These are phyloP conservation scores for Campylomormyrus tamandua DNA, from an alignment of 2,113 vertebrate genomes.

Conservation along the genomic window DNA sequence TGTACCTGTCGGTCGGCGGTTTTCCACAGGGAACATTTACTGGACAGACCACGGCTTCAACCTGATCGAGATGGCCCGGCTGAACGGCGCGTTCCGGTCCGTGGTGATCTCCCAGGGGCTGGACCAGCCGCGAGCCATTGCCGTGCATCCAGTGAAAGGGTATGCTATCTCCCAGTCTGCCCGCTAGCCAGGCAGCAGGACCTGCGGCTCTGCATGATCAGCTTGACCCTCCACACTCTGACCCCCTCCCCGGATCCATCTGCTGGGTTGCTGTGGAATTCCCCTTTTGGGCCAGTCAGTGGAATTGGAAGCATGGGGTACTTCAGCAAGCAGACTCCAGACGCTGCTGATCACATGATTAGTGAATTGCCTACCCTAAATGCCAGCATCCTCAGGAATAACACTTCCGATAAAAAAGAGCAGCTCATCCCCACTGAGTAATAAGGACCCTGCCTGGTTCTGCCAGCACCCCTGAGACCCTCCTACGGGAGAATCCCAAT, in stretches of 20 bases:
- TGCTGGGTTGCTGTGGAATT: not conserved
- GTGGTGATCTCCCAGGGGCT: constrained; percentile 73
- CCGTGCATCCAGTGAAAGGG: constrained; percentile 72
- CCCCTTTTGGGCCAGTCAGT: not conserved
- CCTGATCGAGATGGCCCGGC: constrained; percentile 76
- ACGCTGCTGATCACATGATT: not conserved
- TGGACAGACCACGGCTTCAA: constrained; percentile 84
- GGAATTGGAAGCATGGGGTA: not conserved
- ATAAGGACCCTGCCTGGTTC: not conserved
- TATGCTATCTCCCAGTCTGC: constrained; percentile 39
- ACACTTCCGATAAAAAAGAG: constrained; percentile 9
- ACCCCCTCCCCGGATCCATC: not conserved
- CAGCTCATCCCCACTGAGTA: not conserved
- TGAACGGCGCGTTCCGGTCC: constrained; percentile 73
- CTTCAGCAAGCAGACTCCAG: not conserved
- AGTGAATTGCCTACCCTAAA: constrained; percentile 12
- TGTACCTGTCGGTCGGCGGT: not conserved
- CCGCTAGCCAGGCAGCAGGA: not conserved
- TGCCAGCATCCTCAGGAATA: constrained; percentile 6
- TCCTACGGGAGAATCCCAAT: not conserved
- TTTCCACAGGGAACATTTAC: constrained; percentile 74
- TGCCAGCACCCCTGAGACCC: not conserved
- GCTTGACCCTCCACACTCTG: not conserved
- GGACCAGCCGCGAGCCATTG: constrained; percentile 77
- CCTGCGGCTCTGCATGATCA: not conserved